These are phyloP conservation scores for Petrocephalus zakoni DNA, from an alignment of 2,113 vertebrate species.

Conservation along the genomic window DNA sequence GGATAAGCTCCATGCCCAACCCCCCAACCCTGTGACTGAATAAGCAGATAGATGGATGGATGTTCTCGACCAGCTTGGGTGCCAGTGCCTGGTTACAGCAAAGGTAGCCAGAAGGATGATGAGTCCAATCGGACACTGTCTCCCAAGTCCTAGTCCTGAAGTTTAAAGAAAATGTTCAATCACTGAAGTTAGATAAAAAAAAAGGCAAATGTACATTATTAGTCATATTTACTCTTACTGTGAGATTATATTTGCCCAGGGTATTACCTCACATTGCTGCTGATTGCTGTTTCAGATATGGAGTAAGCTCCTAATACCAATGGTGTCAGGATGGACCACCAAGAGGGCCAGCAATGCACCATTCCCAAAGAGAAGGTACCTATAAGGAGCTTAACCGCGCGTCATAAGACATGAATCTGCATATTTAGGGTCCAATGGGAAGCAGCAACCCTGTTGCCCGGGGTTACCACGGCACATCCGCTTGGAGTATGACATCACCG, in stretches of 20 bases:
- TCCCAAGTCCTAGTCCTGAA: background rate
- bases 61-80: background rate
- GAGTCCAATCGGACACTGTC: background rate
- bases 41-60: background rate
- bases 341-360: background rate
- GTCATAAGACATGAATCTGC: background rate
- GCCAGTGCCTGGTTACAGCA: background rate
- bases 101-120: background rate
- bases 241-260: background rate
- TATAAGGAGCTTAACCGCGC: background rate
- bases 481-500: background rate
- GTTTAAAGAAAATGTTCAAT: background rate
- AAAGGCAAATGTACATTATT: too few species aligned
- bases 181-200: background rate
- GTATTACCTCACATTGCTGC: background rate
- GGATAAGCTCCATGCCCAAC: background rate
- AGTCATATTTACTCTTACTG: background rate
- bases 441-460: background rate
- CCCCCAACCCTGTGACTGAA: background rate
- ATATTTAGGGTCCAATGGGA: background rate
- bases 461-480: background rate
- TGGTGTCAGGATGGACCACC: background rate
- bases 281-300: background rate
- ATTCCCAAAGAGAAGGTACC: background rate
- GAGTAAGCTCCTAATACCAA: background rate